Evolutionary conservation across 2,113 vertebrate genomes (phyloP), one percentile per base, ranked within the genome.

Genomic region (Psammodynastes pulverulentus): DNA sequence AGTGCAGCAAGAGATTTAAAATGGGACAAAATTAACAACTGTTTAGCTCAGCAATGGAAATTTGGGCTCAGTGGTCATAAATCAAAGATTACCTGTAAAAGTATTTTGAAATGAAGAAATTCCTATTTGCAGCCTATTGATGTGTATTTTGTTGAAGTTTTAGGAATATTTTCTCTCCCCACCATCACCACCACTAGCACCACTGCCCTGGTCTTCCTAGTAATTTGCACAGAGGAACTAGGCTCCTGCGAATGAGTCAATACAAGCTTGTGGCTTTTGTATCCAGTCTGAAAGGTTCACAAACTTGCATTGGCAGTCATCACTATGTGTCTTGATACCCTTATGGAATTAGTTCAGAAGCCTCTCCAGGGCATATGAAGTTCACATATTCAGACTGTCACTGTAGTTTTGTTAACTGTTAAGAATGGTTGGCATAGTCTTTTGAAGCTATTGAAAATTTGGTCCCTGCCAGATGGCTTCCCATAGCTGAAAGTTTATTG

Each of bases 371-470:
- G 48, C 39, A 54, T 0, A 52, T 88, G 84, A 48, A 49, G 92
- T 93, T 21, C 67, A 92, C 84, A 87, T 53, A 89, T 91, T 84
- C 43, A 89, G 21, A 23, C 93, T 0, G 24, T 34, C 52, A 86
- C 45, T 12, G 91, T 53, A 90, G 94, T 87, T 21, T 85, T 34
- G 91, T 95, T 54, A 67, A 3, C 49, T 67, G 21, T 92, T 19
- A 86, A 87, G 19, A n/a, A 8, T 89, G 93, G 93, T n/a, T 86
- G 53, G 56, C 91, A 86, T 90, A 58, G 86, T 34, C 88, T 56
- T 62, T 84, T 91, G 3, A 93, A 92, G 87, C 93, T 92, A 94
- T 93, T 93, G 91, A 39, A 95, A 94, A 72, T 92, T 86, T 67
- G 45, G 85, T 62, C 62, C 84, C 49, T 4, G 88, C 34, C 92